Base-by-base conservation (phyloP, 30 jellyfish, hydroid and myxozoan species). In the Phacellophora camtschatica region DNA sequence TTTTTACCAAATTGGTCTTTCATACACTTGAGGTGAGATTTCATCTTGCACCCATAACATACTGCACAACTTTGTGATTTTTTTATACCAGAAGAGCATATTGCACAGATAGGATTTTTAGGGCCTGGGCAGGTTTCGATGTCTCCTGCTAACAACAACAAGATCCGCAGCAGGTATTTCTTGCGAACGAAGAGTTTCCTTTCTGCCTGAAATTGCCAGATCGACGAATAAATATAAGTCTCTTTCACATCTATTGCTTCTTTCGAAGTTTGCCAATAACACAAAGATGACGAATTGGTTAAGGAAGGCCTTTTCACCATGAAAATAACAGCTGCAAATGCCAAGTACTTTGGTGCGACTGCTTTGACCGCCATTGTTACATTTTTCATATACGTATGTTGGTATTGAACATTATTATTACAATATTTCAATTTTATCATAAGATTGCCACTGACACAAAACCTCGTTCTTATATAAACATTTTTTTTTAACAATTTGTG, bases 341-440 rank as follows among this genome's bases (percentile, higher is more conserved):
- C 81, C 81, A 75, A 56, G 77, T 53, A 53, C 66, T 75, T 75
- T 36, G n/a, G 49, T 53, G 88, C 67, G 68, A 29, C 88, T 34
- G 78, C 88, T 75, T 34, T 56, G 77, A 43, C 22, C 78, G 88
- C 88, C 88, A 75, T 75, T 18, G n/a, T n/a, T n/a, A n/a, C n/a
- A n/a, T n/a, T n/a, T n/a, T n/a, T n/a, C n/a, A n/a, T n/a, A n/a
- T n/a, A n/a, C n/a, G n/a, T n/a, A n/a, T n/a, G n/a, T n/a, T n/a
- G n/a, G n/a, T n/a, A n/a, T n/a, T n/a, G n/a, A n/a, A n/a, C n/a
- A n/a, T n/a, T n/a, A n/a, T n/a, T n/a, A n/a, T n/a, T n/a, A n/a
- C n/a, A n/a, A n/a, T n/a, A n/a, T n/a, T n/a, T n/a, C n/a, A n/a
- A n/a, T n/a, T n/a, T n/a, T n/a, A n/a, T n/a, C n/a, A n/a, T n/a